phyloP scores from a whole-genome alignment of 2,888 invertebrate species.

The Morinoia aosen region DNA sequence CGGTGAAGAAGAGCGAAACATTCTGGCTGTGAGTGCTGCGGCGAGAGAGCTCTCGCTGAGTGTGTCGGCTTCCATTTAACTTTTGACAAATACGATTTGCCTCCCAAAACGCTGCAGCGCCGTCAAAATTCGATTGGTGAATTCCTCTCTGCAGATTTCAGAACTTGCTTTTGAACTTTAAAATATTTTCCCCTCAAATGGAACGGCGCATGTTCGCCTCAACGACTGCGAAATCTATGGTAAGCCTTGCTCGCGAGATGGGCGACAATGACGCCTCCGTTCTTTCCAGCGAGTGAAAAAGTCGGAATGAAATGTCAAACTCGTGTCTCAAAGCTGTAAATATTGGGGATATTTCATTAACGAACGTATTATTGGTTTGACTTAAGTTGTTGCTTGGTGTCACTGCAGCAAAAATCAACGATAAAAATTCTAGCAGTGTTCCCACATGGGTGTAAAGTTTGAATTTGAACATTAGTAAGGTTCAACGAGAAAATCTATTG shows the following conservation, averaged over 20 bases:
- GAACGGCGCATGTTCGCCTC: background rate
- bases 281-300: background rate
- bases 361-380: background rate
- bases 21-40: background rate
- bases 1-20: background rate
- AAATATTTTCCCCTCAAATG: background rate
- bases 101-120: background rate
- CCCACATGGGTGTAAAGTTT: background rate
- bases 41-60: background rate
- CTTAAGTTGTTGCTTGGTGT: background rate
- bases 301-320: background rate
- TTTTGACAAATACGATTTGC: conserved; percentile 45
- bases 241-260: background rate
- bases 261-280: background rate
- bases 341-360: too few species aligned
- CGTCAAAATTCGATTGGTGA: conserved; percentile 32
- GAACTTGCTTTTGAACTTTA: background rate
- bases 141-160: conserved; percentile 9
- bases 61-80: conserved; percentile 53
- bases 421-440: background rate
- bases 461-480: too few species aligned
- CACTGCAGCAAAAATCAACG: background rate
- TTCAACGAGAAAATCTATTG: background rate
- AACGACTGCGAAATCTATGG: background rate
- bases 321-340: too few species aligned